These are phyloP conservation scores for Trachymyrmex cornetzi DNA, from an alignment of 1,140 invertebrate species.

Conservation along the genomic window DNA sequence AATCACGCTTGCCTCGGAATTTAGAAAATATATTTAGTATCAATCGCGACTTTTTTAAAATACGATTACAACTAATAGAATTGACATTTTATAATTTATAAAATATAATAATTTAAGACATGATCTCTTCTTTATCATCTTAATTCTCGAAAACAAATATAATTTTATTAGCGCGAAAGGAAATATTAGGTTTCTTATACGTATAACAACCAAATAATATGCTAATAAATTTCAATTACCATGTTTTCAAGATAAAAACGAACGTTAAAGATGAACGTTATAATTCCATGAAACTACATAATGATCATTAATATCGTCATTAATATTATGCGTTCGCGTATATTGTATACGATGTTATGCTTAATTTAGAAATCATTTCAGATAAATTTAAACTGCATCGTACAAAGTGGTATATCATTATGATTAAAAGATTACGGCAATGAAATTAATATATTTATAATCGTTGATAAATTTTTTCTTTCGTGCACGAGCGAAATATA, in stretches of 20 bases:
- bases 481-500: slow-evolving; percentile 12
- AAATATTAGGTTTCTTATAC: slow-evolving; percentile 13
- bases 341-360: slow-evolving; percentile 30
- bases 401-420: slow-evolving; percentile 42
- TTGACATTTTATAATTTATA: slow-evolving; percentile 35
- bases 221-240: slow-evolving; percentile 2
- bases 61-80: slow-evolving; percentile 6
- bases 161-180: slow-evolving; percentile 12
- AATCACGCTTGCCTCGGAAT: slow-evolving; percentile 84
- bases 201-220: background rate
- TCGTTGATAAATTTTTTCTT: slow-evolving; percentile 60
- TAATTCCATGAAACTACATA: background rate
- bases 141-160: slow-evolving; percentile 11
- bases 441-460: slow-evolving; percentile 34
- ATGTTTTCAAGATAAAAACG: slow-evolving; percentile 7
- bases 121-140: background rate
- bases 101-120: slow-evolving; percentile 11
- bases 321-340: slow-evolving; percentile 16
- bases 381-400: slow-evolving; percentile 23
- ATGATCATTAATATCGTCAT: slow-evolving; percentile 11
- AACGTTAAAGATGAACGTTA: background rate
- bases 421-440: slow-evolving; percentile 14
- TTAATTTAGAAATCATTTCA: slow-evolving; percentile 38
- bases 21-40: slow-evolving; percentile 75
- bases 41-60: slow-evolving; percentile 42